Percentiles rank a stretch among this genome's conserved stretches.
These are phyloP conservation scores for Micromys minutus DNA, from an alignment of 2,113 vertebrate genomes.

Conservation along the genomic window DNA sequence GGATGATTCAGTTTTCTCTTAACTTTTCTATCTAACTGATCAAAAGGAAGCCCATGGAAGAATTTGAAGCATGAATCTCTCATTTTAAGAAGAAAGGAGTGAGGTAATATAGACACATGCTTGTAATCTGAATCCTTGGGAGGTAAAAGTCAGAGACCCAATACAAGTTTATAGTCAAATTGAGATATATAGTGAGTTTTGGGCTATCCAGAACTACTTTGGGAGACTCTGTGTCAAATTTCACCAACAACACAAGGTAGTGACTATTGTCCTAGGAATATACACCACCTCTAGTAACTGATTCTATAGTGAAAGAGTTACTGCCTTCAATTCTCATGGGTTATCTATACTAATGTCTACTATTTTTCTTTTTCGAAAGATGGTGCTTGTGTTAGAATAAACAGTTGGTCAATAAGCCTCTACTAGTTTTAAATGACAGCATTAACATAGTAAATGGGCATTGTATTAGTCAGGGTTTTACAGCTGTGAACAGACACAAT, in stretches of 20 bases:
- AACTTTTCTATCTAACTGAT: conserved; percentile 48
- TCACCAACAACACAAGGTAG: background rate
- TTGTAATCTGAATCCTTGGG: background rate
- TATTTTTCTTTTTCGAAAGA: background rate
- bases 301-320: background rate
- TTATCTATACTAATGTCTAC: background rate
- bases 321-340: background rate
- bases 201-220: background rate
- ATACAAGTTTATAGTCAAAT: background rate
- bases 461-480: too few species aligned
- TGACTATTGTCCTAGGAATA: background rate
- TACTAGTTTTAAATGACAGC: conserved; percentile 32
- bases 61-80: background rate
- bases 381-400: conserved; percentile 35
- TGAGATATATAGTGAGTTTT: background rate
- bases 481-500: too few species aligned
- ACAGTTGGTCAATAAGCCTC: background rate
- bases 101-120: background rate
- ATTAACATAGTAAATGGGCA: background rate
- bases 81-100: background rate
- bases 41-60: background rate
- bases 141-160: background rate
- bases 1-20: conserved; percentile 57
- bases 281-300: background rate
- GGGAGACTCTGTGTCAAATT: background rate